Evolutionary conservation across 2,797 vertebrate genomes (phyloP).

Genomic region (Poeciliopsis paucimaculata): DNA sequence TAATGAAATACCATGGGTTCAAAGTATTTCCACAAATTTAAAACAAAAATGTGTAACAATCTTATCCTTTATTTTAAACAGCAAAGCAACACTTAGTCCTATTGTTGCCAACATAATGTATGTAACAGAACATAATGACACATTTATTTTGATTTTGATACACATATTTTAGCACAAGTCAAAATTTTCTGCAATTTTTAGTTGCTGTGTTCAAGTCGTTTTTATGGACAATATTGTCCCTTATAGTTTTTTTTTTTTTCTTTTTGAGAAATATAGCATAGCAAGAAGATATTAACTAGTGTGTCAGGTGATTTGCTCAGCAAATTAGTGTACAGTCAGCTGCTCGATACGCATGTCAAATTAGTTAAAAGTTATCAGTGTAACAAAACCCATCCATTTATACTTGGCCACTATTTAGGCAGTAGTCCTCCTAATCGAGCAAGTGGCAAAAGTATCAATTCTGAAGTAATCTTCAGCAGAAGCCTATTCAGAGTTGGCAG

Average conservation of each 20-base stretch:
- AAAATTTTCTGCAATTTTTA: neutral
- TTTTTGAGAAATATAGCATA: neutral
- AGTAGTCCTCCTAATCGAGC: neutral
- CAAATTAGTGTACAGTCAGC: neutral
- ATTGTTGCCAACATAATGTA: neutral
- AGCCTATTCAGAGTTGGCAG: neutral
- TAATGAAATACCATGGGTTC: neutral
- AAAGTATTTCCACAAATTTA: neutral
- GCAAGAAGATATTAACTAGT: neutral
- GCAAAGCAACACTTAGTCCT: neutral
- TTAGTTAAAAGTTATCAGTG: neutral
- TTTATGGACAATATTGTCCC: neutral
- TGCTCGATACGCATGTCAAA: neutral
- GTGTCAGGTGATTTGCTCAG: neutral
- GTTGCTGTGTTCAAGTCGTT: neutral
- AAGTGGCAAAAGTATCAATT: neutral
- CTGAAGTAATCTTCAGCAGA: neutral
- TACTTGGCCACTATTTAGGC: neutral
- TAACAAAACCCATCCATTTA: neutral
- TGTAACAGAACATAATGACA: neutral
- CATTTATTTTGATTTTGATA: neutral
- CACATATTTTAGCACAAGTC: neutral
- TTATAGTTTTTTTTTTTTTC: neutral
- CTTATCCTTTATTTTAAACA: neutral
- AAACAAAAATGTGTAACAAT: neutral